Percentiles rank a stretch among this genome's conserved stretches.
phyloP scores from a whole-genome alignment of 1,140 invertebrate genomes.

The Cherax destructor region DNA sequence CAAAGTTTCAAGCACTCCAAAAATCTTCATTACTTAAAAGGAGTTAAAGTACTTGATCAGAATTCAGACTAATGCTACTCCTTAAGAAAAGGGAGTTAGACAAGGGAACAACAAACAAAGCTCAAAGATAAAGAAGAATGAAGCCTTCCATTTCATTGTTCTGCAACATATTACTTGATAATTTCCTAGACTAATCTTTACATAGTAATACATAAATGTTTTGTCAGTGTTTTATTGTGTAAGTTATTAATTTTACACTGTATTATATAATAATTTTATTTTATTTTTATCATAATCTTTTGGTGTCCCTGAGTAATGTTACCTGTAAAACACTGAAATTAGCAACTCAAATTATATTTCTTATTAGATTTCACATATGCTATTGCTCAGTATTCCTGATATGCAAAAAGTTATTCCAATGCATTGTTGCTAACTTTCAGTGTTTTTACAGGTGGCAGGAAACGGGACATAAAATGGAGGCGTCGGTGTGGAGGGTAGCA shows the following conservation, averaged over 20 bases:
- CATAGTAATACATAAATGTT: too few relatives aligned
- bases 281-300: neutral
- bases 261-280: neutral
- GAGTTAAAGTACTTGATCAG: too few relatives aligned
- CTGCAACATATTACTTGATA: too few relatives aligned
- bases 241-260: neutral
- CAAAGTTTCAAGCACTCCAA: too few relatives aligned
- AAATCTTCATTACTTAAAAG: too few relatives aligned
- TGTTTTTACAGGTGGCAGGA: constrained; percentile 67
- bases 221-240: neutral
- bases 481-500: constrained; percentile 12
- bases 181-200: too few relatives aligned
- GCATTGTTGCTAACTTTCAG: constrained; percentile 66
- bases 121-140: too few relatives aligned
- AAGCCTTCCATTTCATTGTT: too few relatives aligned
- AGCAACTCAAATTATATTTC: constrained; percentile 44
- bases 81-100: too few relatives aligned
- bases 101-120: too few relatives aligned
- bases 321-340: constrained; percentile 67
- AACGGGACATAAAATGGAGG: constrained; percentile 41
- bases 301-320: constrained; percentile 36
- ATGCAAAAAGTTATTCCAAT: constrained; percentile 30
- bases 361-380: constrained; percentile 23
- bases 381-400: constrained; percentile 5
- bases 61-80: too few relatives aligned